phyloP scores from a whole-genome alignment of 35 echinoderm and acorn worm species.

The Heliocidaris erythrogramma region DNA sequence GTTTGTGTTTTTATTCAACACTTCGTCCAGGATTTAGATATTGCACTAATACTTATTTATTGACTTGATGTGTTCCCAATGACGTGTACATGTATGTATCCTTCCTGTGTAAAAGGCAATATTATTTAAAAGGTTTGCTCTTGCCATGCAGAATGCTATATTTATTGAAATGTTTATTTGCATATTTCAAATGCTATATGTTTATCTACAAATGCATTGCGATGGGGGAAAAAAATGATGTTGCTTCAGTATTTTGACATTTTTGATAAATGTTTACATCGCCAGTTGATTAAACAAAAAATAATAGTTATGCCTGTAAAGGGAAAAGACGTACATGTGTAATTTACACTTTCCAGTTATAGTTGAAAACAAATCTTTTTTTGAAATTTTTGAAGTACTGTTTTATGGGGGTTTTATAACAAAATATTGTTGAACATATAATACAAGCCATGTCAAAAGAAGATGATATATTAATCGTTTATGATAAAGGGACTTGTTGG shows the following conservation, averaged over 20 bases:
- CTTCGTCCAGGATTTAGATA: not conserved
- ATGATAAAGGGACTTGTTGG: not conserved
- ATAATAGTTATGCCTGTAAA: not conserved
- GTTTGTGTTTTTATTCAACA: not conserved
- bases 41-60: slow-evolving; percentile 5
- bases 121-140: not conserved
- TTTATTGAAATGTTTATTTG: not conserved
- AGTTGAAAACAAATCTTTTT: no score
- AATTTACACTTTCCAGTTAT: not conserved
- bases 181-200: not conserved
- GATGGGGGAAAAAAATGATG: not conserved
- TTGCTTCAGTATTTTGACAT: no score
- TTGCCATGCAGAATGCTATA: not conserved
- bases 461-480: no score
- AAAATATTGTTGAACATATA: no score
- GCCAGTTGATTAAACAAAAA: no score
- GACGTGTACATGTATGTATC: not conserved
- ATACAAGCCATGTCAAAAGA: no score
- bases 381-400: no score
- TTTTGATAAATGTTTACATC: no score
- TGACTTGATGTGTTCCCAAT: not conserved
- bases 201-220: not conserved
- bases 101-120: not conserved
- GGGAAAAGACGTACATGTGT: not conserved
- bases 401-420: no score